phyloP scores from a whole-genome alignment of 2,797 vertebrate genomes.

The Hephaestus fuliginosus region DNA sequence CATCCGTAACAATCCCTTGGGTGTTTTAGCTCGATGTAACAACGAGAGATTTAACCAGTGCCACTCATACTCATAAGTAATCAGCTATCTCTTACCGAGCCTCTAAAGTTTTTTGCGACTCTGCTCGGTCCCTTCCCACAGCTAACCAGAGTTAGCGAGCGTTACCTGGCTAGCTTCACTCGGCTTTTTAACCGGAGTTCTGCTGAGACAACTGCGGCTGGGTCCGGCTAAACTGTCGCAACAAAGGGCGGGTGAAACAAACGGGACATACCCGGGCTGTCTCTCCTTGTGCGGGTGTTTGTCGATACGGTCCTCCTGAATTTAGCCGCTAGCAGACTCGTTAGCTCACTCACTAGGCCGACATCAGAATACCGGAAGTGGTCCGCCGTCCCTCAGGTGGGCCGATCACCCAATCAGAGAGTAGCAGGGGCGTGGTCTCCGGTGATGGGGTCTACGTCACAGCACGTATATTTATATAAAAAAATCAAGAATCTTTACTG shows the following conservation, averaged over 20 bases:
- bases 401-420: constrained; percentile 70
- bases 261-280: constrained; percentile 43
- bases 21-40: background rate
- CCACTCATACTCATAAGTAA: background rate
- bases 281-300: constrained; percentile 37
- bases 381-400: constrained; percentile 68
- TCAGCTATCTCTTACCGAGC: constrained; percentile 50
- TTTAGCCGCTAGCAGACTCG: constrained; percentile 71
- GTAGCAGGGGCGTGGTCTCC: constrained; percentile 39
- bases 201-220: background rate
- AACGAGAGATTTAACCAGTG: background rate
- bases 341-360: constrained; percentile 80
- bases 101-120: constrained; percentile 77
- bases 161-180: constrained; percentile 60
- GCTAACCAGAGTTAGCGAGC: constrained; percentile 69
- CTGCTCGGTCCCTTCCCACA: constrained; percentile 66
- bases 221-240: background rate
- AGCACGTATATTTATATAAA: background rate
- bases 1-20: fast-evolving
- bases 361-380: constrained; percentile 83
- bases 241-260: background rate
- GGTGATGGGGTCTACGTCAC: too few relatives aligned
- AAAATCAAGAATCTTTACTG: background rate
- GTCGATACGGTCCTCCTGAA: constrained; percentile 68
- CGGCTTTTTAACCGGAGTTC: constrained; percentile 16